These are phyloP conservation scores for Hucho hucho DNA, from an alignment of 2,113 vertebrate genomes.

Conservation along the genomic window DNA sequence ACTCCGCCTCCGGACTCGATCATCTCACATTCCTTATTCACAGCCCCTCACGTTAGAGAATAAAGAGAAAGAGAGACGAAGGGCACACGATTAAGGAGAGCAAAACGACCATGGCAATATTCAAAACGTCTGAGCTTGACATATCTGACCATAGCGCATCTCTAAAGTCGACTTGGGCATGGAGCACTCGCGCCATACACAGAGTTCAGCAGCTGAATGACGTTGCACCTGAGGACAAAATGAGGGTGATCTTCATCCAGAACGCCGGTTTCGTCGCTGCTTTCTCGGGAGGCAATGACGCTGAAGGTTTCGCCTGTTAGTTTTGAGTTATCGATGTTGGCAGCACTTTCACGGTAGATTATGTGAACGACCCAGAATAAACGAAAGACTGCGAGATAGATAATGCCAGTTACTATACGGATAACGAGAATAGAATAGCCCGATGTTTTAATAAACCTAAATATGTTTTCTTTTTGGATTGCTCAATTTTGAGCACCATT, in stretches of 20 bases:
- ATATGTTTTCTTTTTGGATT: constrained; percentile 27
- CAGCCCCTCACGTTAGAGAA: constrained; percentile 54
- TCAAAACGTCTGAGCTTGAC: constrained; percentile 57
- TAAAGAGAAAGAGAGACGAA: constrained; percentile 34
- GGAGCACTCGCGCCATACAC: constrained; percentile 60
- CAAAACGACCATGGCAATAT: constrained; percentile 68
- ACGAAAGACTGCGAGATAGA: constrained; percentile 49
- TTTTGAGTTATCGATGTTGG: constrained; percentile 63
- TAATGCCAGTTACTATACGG: constrained; percentile 40
- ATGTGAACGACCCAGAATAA: constrained; percentile 51
- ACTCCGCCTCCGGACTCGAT: constrained; percentile 62
- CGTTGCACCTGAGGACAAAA: constrained; percentile 69
- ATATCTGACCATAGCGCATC: constrained; percentile 61
- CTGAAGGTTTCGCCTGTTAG: constrained; percentile 42
- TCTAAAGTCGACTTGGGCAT: constrained; percentile 51
- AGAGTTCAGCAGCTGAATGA: constrained; percentile 65
- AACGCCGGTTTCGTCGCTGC: constrained; percentile 79
- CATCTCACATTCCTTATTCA: constrained; percentile 62
- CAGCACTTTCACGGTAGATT: constrained; percentile 61
- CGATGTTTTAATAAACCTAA: constrained; percentile 7
- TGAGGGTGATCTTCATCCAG: constrained; percentile 76
- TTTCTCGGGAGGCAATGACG: constrained; percentile 64
- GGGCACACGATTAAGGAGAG: constrained; percentile 43
- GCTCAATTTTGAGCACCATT: constrained; percentile 32
- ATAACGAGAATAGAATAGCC: constrained; percentile 49